Evolutionary conservation across 2,113 vertebrate species (phyloP).

Genomic region (Macaca mulatta): DNA sequence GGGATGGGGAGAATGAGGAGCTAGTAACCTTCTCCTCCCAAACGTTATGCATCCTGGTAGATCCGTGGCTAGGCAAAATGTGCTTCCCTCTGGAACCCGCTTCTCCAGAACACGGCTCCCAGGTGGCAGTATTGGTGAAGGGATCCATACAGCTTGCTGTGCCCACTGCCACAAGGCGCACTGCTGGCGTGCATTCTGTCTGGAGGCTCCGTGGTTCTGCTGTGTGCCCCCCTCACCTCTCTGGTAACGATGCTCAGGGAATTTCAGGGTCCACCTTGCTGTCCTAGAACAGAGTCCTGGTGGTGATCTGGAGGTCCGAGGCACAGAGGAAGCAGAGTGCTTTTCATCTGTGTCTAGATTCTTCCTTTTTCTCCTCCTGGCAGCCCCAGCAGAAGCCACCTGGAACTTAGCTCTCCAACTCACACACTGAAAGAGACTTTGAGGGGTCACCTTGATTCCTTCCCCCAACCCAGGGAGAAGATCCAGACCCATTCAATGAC

Average conservation of each 20-base stretch:
- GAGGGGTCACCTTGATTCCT: neutral
- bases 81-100: neutral
- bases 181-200: rapidly evolving
- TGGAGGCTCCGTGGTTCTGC: neutral
- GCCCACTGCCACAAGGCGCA: rapidly evolving
- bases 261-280: too few species aligned
- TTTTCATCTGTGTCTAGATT: neutral
- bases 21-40: too few species aligned
- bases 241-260: neutral
- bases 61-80: neutral
- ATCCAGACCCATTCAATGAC: rapidly evolving
- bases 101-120: neutral
- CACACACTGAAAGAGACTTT: neutral
- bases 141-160: neutral
- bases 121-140: rapidly evolving
- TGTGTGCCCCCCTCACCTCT: neutral
- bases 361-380: too few species aligned
- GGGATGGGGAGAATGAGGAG: neutral
- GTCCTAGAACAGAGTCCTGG: neutral
- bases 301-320: neutral
- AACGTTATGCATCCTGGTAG: neutral
- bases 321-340: neutral
- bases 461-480: neutral
- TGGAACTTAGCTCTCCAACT: neutral
- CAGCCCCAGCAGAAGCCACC: neutral